Conservation (phyloP, 2,113 vertebrate species). For the Geothlypis trichas region DNA sequence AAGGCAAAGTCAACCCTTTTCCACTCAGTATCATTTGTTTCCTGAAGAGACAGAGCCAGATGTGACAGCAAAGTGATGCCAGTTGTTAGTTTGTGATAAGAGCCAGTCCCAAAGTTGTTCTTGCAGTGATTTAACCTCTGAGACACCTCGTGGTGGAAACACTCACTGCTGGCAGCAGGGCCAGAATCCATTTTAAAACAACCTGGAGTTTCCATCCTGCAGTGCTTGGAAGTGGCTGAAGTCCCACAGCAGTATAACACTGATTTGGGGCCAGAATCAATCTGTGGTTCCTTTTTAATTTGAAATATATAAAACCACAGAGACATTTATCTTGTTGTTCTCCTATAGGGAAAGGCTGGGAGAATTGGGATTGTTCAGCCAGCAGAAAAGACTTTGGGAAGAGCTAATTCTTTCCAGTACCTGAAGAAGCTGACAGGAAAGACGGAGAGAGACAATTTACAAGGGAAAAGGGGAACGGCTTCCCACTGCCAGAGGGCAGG, state of each 20-base stretch:
- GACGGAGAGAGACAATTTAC: neutral
- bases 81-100: neutral
- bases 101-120: neutral
- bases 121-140: constrained; percentile 49
- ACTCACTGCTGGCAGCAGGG: constrained; percentile 12
- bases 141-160: constrained; percentile 77
- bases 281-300: neutral
- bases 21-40: neutral
- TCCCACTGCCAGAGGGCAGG: neutral
- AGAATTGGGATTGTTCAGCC: neutral
- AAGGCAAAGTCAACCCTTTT: neutral
- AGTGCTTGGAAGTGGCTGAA: neutral
- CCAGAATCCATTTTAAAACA: constrained; percentile 47
- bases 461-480: neutral
- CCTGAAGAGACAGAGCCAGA: neutral
- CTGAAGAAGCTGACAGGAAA: neutral
- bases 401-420: neutral
- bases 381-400: neutral
- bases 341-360: neutral
- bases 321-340: neutral
- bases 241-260: accelerated
- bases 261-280: accelerated
- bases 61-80: accelerated
- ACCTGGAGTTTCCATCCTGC: neutral
- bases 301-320: neutral